These are phyloP conservation scores for Zonotrichia leucophrys DNA, from an alignment of 2,113 vertebrate species.

Conservation along the genomic window DNA sequence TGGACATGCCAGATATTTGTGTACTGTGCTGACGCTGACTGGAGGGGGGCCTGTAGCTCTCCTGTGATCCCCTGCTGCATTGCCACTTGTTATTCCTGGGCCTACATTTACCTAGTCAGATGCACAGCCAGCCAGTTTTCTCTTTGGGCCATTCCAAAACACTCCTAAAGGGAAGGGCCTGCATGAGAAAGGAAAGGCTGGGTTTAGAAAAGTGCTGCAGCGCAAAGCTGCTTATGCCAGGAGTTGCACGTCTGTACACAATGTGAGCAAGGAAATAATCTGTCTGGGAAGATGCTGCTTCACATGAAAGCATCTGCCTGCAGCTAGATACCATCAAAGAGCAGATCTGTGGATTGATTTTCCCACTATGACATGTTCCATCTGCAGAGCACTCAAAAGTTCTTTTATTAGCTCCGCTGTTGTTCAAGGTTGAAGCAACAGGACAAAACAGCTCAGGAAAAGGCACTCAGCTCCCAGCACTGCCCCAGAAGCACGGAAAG, in stretches of 20 bases:
- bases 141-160: neutral
- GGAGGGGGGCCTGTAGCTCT: neutral
- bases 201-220: neutral
- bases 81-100: neutral
- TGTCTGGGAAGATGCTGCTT: slow-evolving; percentile 39
- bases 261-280: slow-evolving; percentile 24
- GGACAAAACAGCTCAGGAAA: neutral
- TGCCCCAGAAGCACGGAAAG: neutral
- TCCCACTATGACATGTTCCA: slow-evolving; percentile 27
- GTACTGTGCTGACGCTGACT: neutral
- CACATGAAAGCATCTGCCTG: slow-evolving; percentile 55
- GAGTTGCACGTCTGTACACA: neutral
- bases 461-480: neutral
- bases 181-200: neutral
- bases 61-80: neutral
- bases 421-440: neutral
- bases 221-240: neutral
- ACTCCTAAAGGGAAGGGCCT: neutral
- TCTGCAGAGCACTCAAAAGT: slow-evolving; percentile 14
- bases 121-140: neutral
- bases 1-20: neutral
- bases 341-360: slow-evolving; percentile 48
- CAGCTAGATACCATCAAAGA: slow-evolving; percentile 56
- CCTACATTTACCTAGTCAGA: neutral
- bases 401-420: neutral